A percentile compares a stretch with the other conserved stretches of the same genome.
phyloP scores from a whole-genome alignment of 2,888 invertebrate genomes.

The Pandemis corylana region DNA sequence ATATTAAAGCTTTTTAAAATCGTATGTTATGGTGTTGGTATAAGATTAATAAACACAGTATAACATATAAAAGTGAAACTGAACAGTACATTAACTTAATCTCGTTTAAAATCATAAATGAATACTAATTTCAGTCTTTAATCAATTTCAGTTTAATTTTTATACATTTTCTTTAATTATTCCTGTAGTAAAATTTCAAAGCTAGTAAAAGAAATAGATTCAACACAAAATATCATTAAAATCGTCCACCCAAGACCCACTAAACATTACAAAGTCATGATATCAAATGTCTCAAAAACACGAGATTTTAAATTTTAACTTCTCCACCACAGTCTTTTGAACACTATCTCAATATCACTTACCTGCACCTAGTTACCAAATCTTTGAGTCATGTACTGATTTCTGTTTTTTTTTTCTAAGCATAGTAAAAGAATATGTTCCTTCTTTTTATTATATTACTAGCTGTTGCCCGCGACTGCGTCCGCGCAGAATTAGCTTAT shows the following conservation, averaged over 20 bases:
- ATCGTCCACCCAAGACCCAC: neutral
- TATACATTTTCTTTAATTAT: neutral
- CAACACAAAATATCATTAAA: neutral
- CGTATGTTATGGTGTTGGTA: neutral
- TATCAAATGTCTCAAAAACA: neutral
- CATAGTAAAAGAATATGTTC: too few relatives aligned
- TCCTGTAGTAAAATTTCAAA: neutral
- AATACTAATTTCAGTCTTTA: neutral
- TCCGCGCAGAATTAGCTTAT: too few relatives aligned
- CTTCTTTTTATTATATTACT: too few relatives aligned
- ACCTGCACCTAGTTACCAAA: neutral
- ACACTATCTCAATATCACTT: neutral
- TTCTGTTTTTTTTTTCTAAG: too few relatives aligned
- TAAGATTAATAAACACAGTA: neutral
- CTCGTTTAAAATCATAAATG: neutral
- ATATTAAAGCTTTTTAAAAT: neutral
- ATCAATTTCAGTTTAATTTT: neutral
- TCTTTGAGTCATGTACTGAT: too few relatives aligned
- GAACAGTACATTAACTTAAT: too few relatives aligned
- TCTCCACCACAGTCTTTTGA: neutral
- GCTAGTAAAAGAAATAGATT: neutral
- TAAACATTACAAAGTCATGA: constrained; percentile 3
- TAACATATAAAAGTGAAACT: constrained; percentile 1
- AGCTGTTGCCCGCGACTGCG: too few relatives aligned
- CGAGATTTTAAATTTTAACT: neutral